These are phyloP conservation scores for Marmota flaviventris DNA, from an alignment of 2,113 vertebrate genomes.

Conservation along the genomic window DNA sequence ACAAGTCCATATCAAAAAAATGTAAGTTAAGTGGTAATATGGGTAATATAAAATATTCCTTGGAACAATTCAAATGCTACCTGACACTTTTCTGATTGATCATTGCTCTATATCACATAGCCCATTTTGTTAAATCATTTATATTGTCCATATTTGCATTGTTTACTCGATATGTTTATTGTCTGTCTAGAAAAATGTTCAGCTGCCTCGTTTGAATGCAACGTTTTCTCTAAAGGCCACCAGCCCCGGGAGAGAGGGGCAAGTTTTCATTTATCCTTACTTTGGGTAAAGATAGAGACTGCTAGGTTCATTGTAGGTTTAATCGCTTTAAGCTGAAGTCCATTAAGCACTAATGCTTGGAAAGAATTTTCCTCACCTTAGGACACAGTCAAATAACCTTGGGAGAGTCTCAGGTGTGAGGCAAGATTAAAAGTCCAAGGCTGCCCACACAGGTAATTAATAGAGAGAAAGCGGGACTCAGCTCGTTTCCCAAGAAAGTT, in stretches of 20 bases:
- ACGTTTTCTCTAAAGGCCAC: neutral
- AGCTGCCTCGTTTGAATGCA: neutral
- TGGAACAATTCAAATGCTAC: conserved; percentile 14
- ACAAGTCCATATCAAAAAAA: neutral
- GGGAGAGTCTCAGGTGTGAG: conserved; percentile 40
- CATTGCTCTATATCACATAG: neutral
- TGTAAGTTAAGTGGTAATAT: neutral
- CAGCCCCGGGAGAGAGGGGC: neutral
- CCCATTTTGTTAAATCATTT: conserved; percentile 8
- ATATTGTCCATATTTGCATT: neutral
- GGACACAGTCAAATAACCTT: conserved; percentile 28
- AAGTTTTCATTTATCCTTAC: conserved; percentile 37
- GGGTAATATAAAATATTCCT: neutral
- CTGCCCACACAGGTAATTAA: conserved; percentile 54
- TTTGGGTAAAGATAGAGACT: neutral
- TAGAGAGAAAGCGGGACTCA: conserved; percentile 18
- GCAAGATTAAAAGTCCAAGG: conserved; percentile 9
- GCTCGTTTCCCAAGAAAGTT: conserved; percentile 40
- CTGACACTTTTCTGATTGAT: conserved; percentile 1
- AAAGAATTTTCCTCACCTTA: conserved; percentile 56
- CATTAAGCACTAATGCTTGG: conserved; percentile 6
- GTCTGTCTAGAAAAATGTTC: neutral
- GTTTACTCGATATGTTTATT: neutral
- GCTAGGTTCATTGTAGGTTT: neutral
- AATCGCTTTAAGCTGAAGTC: conserved; percentile 38